Evolutionary conservation across 2,888 invertebrate species (phyloP), one percentile per base, ranked within the genome.

Genomic region (Chouioia cunea): DNA sequence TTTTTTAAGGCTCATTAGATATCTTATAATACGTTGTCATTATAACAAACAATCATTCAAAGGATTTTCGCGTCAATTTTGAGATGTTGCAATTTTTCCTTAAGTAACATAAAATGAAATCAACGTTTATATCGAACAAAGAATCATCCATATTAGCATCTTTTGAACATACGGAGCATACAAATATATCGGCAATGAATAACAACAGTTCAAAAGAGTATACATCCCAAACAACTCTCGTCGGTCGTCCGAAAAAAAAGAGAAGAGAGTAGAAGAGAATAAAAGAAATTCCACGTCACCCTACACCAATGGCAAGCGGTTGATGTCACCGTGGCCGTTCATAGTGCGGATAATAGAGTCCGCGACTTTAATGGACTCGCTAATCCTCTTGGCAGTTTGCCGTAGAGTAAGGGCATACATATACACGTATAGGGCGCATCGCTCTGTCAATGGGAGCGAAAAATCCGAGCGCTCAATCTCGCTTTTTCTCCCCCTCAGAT

Each of bases 351-450:
- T 85, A 85, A 85, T 85, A 85, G 85, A 85, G 84, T 84, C 83
- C 85, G 84, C 85, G 85, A 85, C 85, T 85, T 85, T 85, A 85
- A 85, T 85, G 85, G 85, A 85, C 85, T 85, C 82, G 83, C 82
- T 85, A 85, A 85, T 85, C 85, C 84, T 84, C 84, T 85, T 84
- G 79, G 78, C 82, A 79, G 83, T 84, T 84, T 84, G 84, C 77
- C 80, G 80, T 36, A 36, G 47, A 62, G 73, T 65, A 73, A 65
- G 73, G 57, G 67, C 63, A 64, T 22, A 57, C 43, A 53, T 47
- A 62, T 63, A 68, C 36, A 62, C 53, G 67, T 67, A 73, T 72
- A 73, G 75, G 71, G 69, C 73, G 71, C 75, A 62, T 65, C 76
- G 74, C 76, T 73, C 71, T 71, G 66, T 81, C 82, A 82, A 82